Evolutionary conservation across 2,888 invertebrate genomes (phyloP), one percentile per base, ranked within the genome.

Genomic region (Chironomus tentans): DNA sequence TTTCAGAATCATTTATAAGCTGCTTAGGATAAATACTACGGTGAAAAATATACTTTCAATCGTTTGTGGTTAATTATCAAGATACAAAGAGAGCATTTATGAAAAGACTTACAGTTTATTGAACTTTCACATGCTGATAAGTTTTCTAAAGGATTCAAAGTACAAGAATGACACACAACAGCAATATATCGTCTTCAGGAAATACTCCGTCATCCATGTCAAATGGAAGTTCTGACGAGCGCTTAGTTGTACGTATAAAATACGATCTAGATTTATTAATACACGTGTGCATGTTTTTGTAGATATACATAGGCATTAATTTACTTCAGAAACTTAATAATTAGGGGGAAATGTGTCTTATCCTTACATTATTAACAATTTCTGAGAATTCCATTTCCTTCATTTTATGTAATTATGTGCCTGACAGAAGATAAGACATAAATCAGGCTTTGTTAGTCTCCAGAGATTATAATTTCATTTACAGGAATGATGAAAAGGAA

Each of bases 191-290:
- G 18, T 68, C 72, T 38, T 10, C 65, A 24, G 68, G 38, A 21
- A 74, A 65, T 24, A 74, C 74, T 28, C 22, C 74, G 47, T 65
- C 74, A 68, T 47, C 74, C 13, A 6, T 74, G 7, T 21, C 48
- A 18, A 74, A 10, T 46, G 74, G 68, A 18, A 68, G 18, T 21
- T 81, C 81, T 77, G 84, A 84, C 76, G 84, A 84, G 77, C 81
- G 84, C 22, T 79, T 84, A 65, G 81, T 84, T 81, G 84, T 84
- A 76, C 79, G 81, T 77, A 74, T 18, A 3, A 15, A n/a, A 50
- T 6, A 28, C 6, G 28, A 6, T 38, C 38, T 38, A 38, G 38
- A 38, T 38, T 38, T 18, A 15, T 4, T 50, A 13, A 50, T n/a
- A 13, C 56, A 56, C 18, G 56, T 56, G 56, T 56, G 56, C 4